Base-by-base conservation (phyloP, 2,888 invertebrate genomes). In the Diarsia dahlii region DNA sequence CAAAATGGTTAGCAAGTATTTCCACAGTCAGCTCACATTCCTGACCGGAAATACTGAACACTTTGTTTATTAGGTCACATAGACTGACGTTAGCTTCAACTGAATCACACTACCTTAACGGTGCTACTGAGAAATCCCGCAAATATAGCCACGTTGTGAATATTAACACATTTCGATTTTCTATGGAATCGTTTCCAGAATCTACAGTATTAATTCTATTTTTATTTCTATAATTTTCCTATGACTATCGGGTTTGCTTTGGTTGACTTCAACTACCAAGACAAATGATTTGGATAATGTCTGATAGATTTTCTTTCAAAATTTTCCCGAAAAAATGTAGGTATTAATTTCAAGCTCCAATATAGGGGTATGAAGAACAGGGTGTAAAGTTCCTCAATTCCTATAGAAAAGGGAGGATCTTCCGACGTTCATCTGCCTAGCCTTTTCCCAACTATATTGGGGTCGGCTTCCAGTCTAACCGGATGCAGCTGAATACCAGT, bases 31-130 rank as follows among this genome's bases (percentile, higher is more conserved):
- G 8, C 10, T 82, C 63, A 56, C 81, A 81, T 63, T 46, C 1
- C 13, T 5, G 45, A 20, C 52, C 85, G 85, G 82, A 84, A 81
- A 54, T n/a, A 12, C 62, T 50, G 39, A 71, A 84, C 71, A 54
- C 52, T 63, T 63, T 81, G 2, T 71, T 81, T 81, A 82, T 45
- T 84, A 81, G 48, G 65, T 85, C 77, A 81, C 67, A 10, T 52
- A 23, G 50, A 64, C n/a, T 78, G 70, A 80, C 76, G 76, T 46
- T 67, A 65, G 39, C 0, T 9, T 12, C 0, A 13, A 60, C 62
- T 84, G 85, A 82, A 63, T 85, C 82, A 84, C 48, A 39, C 65
- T 28, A 6, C 82, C 85, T 23, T 82, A 72, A 12, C 28, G n/a
- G 71, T 28, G 52, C 2, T 84, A 39, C 81, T 58, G 45, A 76